Evolutionary conservation across 35 echinoderm and acorn worm genomes (phyloP).

Genomic region (Anneissia japonica): DNA sequence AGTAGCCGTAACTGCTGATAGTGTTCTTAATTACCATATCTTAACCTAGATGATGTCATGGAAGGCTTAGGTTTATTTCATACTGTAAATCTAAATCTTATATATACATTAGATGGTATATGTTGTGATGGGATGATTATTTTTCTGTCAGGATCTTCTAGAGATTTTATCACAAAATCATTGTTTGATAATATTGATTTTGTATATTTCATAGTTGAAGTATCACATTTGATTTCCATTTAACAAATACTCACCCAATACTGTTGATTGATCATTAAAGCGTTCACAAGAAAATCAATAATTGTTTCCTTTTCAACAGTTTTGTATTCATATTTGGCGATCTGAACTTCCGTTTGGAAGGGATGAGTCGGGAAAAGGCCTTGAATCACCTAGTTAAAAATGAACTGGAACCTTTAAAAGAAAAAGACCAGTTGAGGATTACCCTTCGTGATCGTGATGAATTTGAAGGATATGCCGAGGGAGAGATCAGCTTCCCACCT

Average conservation of each 20-base stretch:
- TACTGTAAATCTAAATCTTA: no score
- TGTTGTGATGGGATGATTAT: no score
- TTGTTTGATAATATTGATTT: neutral
- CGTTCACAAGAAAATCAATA: neutral
- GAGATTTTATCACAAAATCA: no score
- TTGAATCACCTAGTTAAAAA: slow-evolving; percentile 48
- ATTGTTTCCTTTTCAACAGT: slow-evolving; percentile 20
- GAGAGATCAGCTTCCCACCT: slow-evolving; percentile 58
- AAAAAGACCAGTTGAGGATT: slow-evolving; percentile 75
- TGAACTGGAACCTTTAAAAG: slow-evolving; percentile 56
- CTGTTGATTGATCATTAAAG: neutral
- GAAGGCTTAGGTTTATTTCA: no score
- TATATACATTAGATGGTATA: no score
- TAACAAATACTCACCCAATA: neutral
- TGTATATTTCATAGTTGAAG: no score
- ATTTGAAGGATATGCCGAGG: slow-evolving; percentile 75
- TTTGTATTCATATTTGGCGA: slow-evolving; percentile 91
- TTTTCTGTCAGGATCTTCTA: no score
- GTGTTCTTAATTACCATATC: no score
- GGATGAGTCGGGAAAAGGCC: slow-evolving; percentile 44
- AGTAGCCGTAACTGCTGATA: no score
- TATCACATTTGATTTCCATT: no score
- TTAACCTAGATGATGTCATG: no score
- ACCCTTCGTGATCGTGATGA: slow-evolving; percentile 40
- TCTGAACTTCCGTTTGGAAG: slow-evolving; percentile 86